Conservation (phyloP, 2,113 vertebrate genomes). For the Cheilinus undulatus region DNA sequence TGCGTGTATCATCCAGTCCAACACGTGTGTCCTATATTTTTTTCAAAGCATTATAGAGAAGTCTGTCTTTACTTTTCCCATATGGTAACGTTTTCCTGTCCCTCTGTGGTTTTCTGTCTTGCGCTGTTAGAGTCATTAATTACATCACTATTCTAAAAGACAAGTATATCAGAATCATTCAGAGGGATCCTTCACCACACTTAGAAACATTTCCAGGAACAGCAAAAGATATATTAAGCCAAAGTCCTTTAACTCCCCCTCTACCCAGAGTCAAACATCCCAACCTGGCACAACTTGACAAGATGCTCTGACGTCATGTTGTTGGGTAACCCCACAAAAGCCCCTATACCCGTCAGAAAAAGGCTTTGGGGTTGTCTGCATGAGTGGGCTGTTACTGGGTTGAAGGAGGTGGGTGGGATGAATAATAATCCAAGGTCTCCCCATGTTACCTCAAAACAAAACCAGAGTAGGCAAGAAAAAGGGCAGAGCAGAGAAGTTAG, state of each 20-base stretch:
- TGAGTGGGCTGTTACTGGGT: slow-evolving; percentile 34
- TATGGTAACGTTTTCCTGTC: slow-evolving; percentile 81
- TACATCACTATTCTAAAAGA: slow-evolving; percentile 81
- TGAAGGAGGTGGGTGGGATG: slow-evolving; percentile 54
- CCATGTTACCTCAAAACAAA: slow-evolving; percentile 64
- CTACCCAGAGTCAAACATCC: slow-evolving; percentile 41
- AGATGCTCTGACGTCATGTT: slow-evolving; percentile 53
- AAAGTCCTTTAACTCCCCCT: slow-evolving; percentile 21
- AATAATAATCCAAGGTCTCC: slow-evolving; percentile 60
- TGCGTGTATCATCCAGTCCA: slow-evolving; percentile 27
- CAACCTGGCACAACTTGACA: slow-evolving; percentile 60
- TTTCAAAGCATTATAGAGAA: slow-evolving; percentile 57
- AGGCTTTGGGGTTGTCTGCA: slow-evolving; percentile 42
- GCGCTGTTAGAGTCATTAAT: slow-evolving; percentile 84
- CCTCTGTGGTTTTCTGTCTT: slow-evolving; percentile 74
- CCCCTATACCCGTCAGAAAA: slow-evolving; percentile 45
- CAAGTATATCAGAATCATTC: slow-evolving; percentile 75
- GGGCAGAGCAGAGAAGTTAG: slow-evolving; percentile 51
- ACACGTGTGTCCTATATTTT: slow-evolving; percentile 50
- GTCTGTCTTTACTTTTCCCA: slow-evolving; percentile 73
- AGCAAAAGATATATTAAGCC: slow-evolving; percentile 56
- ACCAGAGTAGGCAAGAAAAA: slow-evolving; percentile 38
- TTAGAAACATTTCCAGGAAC: slow-evolving; percentile 73
- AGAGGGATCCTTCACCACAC: slow-evolving; percentile 65
- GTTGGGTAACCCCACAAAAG: slow-evolving; percentile 62